Base-by-base conservation (phyloP, 2,888 invertebrate genomes). In the Malthinus seriepunctatus region DNA sequence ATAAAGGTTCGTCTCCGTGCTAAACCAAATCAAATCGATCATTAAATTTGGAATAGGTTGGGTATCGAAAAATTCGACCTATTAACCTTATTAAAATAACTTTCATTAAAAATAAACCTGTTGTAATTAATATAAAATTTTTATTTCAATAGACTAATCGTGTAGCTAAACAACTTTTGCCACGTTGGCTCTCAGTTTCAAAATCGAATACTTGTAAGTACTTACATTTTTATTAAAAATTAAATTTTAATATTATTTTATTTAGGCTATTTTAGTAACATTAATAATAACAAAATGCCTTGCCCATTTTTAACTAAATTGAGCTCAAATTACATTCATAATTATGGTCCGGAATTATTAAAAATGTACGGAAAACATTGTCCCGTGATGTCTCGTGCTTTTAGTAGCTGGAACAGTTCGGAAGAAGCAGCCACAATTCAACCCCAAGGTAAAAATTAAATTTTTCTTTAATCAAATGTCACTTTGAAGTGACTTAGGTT, bases 261-360 rank as follows among this genome's bases (percentile, higher is more conserved):
- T 42, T 31, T 10, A 61, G 60, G 53, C 56, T 56, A 56, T 32
- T 37, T 51, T 50, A 61, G 44, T 42, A 35, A 33, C 5, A 46
- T 56, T 14, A 15, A 15, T 12, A 35, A 39, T 8, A 45, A 51
- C 14, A 87, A 80, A 74, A 93, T 94, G 93, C 90, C 93, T 75
- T 95, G 94, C 78, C 94, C 94, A 64, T 94, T 95, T 80, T 80
- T 94, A 72, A 89, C 89, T 70, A 88, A 90, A 66, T 81, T 94
- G 63, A 90, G 89, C 71, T 83, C 88, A 66, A 86, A 87, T 72
- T 94, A 90, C 80, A 85, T 94, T 63, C 88, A 90, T 66, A 93
- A 91, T 79, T 92, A 95, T 81, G 90, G 89, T 45, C 82, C 88
- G 38, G 83, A 83, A 52, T 80, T 95, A 67, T 78, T 92, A 71